Base-by-base conservation (phyloP, 2,888 invertebrate species). In the Acrobasis suavella region DNA sequence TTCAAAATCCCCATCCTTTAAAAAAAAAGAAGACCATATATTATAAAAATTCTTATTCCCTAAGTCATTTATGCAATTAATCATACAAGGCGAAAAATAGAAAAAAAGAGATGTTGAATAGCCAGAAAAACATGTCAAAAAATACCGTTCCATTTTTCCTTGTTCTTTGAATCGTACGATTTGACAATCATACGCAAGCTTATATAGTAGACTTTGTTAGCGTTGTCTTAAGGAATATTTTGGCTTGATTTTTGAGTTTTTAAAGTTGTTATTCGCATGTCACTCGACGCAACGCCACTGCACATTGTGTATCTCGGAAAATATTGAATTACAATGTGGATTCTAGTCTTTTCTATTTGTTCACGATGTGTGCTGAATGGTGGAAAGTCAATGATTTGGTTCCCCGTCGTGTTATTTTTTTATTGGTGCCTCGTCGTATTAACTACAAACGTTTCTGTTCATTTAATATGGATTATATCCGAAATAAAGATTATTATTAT, bases 241-340 rank as follows among this genome's bases (percentile, higher is more conserved):
- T 50, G 7, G 15, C 14, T 1, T 50, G 55, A 2, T 16, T n/a
- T 22, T 37, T 1, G 6, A 38, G 10, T 8, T 15, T 37, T 46
- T 17, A 55, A 15, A 15, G 10, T 49, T 62, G 62, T 55, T 49
- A 49, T 32, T 55, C 62, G 15, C 49, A 62, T 55, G 55, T 54
- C 38, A 54, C 62, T 61, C 32, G 55, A 37, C 55, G 46, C 49
- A 62, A 55, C 46, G 55, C 60, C 38, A 50, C 12, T 61, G 52
- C 60, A 54, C 54, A 61, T 61, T 54, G 32, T 61, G 46, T 61
- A 22, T 61, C 50, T 39, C 17, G 42, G 60, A 52, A 52, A 60
- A 60, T 60, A 60, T 60, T 60, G 51, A 59, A 59, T 49, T 37
- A 50, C 60, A 60, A 50, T 51, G 55, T 55, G 62, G 50, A 51